Conservation (phyloP, 2,797 vertebrate species). For the Pelobates cultripes region DNA sequence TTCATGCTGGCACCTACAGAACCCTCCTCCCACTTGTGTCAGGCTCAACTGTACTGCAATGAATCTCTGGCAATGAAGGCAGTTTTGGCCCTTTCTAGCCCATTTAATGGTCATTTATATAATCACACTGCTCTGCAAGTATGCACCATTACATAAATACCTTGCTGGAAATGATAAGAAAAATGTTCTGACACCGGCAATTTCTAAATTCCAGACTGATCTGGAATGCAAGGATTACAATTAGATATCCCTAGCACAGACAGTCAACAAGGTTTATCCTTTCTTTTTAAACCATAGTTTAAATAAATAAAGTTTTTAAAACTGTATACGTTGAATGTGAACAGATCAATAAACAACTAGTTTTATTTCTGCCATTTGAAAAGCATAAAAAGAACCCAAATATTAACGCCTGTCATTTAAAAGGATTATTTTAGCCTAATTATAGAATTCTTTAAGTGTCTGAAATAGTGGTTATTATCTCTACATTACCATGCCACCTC, state of each 20-base stretch:
- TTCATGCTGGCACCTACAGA: constrained; percentile 44
- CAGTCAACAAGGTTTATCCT: not conserved
- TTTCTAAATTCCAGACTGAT: constrained; percentile 50
- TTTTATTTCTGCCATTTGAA: too few relatives aligned
- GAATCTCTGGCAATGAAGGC: constrained; percentile 45
- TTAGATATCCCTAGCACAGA: constrained; percentile 36
- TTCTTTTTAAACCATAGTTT: too few relatives aligned
- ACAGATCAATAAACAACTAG: too few relatives aligned
- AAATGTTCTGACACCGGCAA: constrained; percentile 49
- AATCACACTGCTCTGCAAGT: constrained; percentile 45
- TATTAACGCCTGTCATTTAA: too few relatives aligned
- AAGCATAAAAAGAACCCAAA: too few relatives aligned
- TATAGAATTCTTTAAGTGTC: too few relatives aligned
- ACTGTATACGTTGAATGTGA: too few relatives aligned
- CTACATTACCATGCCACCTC: too few relatives aligned
- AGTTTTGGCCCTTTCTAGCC: constrained; percentile 36
- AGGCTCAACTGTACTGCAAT: constrained; percentile 40
- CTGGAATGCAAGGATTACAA: constrained; percentile 52
- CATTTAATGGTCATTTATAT: constrained; percentile 47
- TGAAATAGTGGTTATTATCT: too few relatives aligned
- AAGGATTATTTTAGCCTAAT: too few relatives aligned
- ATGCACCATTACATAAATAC: constrained; percentile 47
- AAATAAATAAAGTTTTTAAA: too few relatives aligned
- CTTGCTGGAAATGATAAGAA: constrained; percentile 49
- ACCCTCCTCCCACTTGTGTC: constrained; percentile 8